Evolutionary conservation across 2,797 vertebrate genomes (phyloP).

Genomic region (Lates japonicus): DNA sequence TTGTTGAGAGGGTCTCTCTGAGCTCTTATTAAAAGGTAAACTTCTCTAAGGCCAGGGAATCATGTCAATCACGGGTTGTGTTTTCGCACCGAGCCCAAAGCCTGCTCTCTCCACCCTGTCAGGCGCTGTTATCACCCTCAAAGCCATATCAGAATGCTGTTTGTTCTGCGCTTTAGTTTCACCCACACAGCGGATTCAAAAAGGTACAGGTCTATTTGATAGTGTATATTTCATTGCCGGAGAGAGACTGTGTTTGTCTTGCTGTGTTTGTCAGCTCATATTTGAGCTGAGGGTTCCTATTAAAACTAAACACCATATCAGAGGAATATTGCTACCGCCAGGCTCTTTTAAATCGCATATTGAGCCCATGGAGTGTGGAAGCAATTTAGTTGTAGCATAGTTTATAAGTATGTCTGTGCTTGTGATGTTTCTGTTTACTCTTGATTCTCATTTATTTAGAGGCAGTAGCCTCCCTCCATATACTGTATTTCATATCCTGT

Average conservation of each 20-base stretch:
- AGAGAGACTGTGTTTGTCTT: slow-evolving; percentile 89
- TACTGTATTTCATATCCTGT: slow-evolving; percentile 70
- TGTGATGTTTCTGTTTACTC: slow-evolving; percentile 78
- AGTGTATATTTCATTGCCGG: slow-evolving; percentile 88
- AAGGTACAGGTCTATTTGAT: slow-evolving; percentile 90
- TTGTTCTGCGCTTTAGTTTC: slow-evolving; percentile 96
- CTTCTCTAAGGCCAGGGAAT: slow-evolving; percentile 85
- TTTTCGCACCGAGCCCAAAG: slow-evolving; percentile 84
- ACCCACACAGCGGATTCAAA: slow-evolving; percentile 91
- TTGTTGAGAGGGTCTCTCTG: slow-evolving; percentile 79
- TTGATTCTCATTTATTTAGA: slow-evolving; percentile 78
- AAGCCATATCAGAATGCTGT: slow-evolving; percentile 93
- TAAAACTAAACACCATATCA: slow-evolving; percentile 90
- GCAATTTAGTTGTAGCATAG: slow-evolving; percentile 83
- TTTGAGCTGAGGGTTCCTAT: slow-evolving; percentile 87
- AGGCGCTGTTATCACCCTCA: slow-evolving; percentile 94
- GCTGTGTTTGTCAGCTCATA: slow-evolving; percentile 86
- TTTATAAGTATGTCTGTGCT: slow-evolving; percentile 79
- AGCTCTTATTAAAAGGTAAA: slow-evolving; percentile 91
- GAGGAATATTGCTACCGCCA: slow-evolving; percentile 86
- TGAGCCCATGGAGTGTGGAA: slow-evolving; percentile 80
- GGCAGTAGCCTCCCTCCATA: slow-evolving; percentile 46
- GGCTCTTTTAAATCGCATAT: slow-evolving; percentile 84
- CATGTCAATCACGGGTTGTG: slow-evolving; percentile 86
- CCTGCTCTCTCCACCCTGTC: slow-evolving; percentile 86